Base-by-base conservation (phyloP, 1,140 invertebrate species). In the Leptinotarsa lineolata region DNA sequence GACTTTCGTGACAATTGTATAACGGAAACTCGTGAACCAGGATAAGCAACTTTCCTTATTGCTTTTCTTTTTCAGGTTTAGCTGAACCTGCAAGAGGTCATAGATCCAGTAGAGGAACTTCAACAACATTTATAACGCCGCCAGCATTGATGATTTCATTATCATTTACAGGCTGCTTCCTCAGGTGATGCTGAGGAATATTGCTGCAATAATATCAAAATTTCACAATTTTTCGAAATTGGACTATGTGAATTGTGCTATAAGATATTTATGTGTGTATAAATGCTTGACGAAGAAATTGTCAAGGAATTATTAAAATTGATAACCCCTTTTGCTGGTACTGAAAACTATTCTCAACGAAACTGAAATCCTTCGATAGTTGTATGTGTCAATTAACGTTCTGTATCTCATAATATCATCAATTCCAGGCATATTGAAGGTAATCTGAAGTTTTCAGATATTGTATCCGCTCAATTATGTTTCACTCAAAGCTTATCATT, bases 61-160 rank as follows among this genome's bases (percentile, higher is more conserved):
- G 4, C n/a, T 18, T 54, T 4, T 16, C 3, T 16, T 54, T n/a
- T 54, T 8, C 16, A 83, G 82, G 82, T 67, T 74, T 83, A 45
- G 82, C 81, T 6, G 82, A 83, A 73, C 81, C 82, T 12, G 81
- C 82, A 46, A 66, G 82, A 78, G 82, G 82, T 46, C 82, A 83
- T 74, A 78, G 80, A 45, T 81, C 82, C 11, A 73, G 80, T 13
- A 74, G 74, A 71, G 46, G 22, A 39, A 39, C 39, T 15, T 24
- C 64, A 39, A n/a, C 64, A 44, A 39, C 64, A 4, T 39, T 66
- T 3, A n/a, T 44, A 13, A 66, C n/a, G 4, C 8, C 30, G 2
- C 39, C 22, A 39, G 5, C 39, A 18, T 39, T 66, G 30, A 39
- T 66, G 15, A 39, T 66, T 18, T 66, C 64, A 11, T n/a, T 30